Conservation (phyloP, 2,888 invertebrate species). For the Drosophila robusta region DNA sequence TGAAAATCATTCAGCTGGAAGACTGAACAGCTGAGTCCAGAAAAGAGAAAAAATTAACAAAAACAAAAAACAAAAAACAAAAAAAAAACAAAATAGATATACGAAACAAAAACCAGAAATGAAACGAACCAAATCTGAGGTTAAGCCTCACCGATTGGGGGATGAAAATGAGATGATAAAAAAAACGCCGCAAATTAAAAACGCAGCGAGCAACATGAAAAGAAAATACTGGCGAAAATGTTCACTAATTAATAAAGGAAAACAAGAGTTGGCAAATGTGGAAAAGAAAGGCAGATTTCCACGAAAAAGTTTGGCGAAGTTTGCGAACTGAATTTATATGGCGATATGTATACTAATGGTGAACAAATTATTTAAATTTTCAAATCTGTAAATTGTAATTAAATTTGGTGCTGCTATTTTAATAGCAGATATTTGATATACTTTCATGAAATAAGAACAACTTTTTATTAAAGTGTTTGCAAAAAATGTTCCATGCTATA, state of each 20-base stretch:
- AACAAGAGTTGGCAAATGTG: constrained; percentile 5
- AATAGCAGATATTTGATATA: no score
- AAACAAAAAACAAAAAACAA: constrained; percentile 20
- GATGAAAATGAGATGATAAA: constrained; percentile 27
- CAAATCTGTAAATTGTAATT: no score
- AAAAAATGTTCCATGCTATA: neutral
- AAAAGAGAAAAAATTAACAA: constrained; percentile 15
- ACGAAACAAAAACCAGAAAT: constrained; percentile 6
- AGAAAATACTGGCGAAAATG: constrained; percentile 50
- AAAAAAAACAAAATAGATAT: constrained; percentile 10
- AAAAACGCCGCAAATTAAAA: constrained; percentile 49
- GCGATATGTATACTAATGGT: neutral
- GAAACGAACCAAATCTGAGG: constrained; percentile 36
- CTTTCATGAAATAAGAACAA: no score
- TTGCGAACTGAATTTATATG: neutral
- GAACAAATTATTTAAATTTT: no score
- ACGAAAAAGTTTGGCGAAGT: no score
- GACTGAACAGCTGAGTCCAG: constrained; percentile 66
- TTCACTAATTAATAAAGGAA: constrained; percentile 59
- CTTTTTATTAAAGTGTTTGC: no score
- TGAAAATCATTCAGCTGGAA: constrained; percentile 81
- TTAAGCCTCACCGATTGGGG: constrained; percentile 41
- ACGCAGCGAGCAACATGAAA: constrained; percentile 44
- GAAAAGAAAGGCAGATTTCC: constrained; percentile 3
- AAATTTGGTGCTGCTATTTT: no score